Percentiles rank a stretch among this genome's conserved stretches.
Conservation (phyloP, 2,113 vertebrate species). For the Meles meles region DNA sequence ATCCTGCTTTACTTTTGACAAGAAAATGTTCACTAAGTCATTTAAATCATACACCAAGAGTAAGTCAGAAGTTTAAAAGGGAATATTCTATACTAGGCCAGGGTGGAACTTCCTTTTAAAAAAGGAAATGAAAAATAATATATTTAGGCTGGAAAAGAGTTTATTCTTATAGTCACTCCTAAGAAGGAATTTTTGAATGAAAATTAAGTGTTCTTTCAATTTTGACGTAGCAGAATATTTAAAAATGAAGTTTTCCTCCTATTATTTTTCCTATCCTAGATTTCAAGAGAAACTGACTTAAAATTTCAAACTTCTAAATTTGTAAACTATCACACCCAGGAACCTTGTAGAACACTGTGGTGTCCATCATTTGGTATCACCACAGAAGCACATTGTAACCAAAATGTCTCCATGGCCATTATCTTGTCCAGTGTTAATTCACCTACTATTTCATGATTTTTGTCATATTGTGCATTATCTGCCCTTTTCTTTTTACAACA, state of each 20-base stretch:
- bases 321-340: neutral
- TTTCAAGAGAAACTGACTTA: neutral
- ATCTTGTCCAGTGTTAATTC: neutral
- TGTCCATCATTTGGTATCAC: neutral
- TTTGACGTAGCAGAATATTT: neutral
- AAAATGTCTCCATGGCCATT: neutral
- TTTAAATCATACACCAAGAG: neutral
- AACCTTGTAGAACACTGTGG: neutral
- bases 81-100: neutral
- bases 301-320: neutral
- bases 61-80: slow-evolving; percentile 30
- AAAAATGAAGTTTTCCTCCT: neutral
- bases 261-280: neutral
- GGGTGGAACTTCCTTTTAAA: neutral
- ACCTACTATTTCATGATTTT: neutral
- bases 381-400: neutral
- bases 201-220: slow-evolving; percentile 26
- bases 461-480: neutral
- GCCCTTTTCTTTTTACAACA: neutral
- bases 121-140: neutral
- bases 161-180: neutral
- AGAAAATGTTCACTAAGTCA: slow-evolving; percentile 45
- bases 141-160: neutral
- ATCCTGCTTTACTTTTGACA: slow-evolving; percentile 35
- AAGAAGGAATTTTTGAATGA: slow-evolving; percentile 21